A percentile compares a stretch with the other conserved stretches of the same genome.
phyloP scores from a whole-genome alignment of 2,113 vertebrate genomes.

The Uropsilus gracilis region DNA sequence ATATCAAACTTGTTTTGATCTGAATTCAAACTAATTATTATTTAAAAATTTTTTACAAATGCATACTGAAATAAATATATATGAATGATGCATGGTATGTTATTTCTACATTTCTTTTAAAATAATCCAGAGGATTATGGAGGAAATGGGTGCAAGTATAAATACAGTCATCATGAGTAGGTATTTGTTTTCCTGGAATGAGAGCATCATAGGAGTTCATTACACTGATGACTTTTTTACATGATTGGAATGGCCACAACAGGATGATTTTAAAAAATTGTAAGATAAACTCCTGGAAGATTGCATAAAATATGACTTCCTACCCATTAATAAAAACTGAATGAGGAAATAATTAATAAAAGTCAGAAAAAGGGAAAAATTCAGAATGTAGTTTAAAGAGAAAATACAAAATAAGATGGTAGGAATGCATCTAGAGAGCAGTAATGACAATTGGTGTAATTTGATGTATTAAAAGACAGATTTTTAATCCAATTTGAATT shows the following conservation, averaged over 20 bases:
- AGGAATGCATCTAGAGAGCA: not conserved
- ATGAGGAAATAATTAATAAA: slow-evolving; percentile 26
- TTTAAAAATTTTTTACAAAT: slow-evolving; percentile 28
- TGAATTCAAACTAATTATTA: not conserved
- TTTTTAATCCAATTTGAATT: not conserved
- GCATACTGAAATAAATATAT: not conserved
- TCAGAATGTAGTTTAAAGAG: not conserved
- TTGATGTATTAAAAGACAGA: not conserved
- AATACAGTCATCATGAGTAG: not conserved
- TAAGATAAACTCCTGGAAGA: not conserved
- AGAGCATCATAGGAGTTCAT: not conserved
- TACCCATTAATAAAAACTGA: not conserved
- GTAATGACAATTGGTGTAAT: not conserved
- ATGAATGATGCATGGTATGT: not conserved
- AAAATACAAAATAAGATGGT: slow-evolving; percentile 32
- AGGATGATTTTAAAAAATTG: not conserved
- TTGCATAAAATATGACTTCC: not conserved
- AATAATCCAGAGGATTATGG: not conserved
- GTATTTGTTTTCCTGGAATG: not conserved
- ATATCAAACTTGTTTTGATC: not conserved
- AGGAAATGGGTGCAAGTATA: not conserved
- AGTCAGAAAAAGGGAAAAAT: not conserved
- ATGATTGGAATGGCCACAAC: not conserved
- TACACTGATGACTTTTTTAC: not conserved
- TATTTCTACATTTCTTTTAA: slow-evolving; percentile 15